These are phyloP conservation scores for Chelonoidis abingdonii DNA, from an alignment of 2,113 vertebrate species.

Conservation along the genomic window DNA sequence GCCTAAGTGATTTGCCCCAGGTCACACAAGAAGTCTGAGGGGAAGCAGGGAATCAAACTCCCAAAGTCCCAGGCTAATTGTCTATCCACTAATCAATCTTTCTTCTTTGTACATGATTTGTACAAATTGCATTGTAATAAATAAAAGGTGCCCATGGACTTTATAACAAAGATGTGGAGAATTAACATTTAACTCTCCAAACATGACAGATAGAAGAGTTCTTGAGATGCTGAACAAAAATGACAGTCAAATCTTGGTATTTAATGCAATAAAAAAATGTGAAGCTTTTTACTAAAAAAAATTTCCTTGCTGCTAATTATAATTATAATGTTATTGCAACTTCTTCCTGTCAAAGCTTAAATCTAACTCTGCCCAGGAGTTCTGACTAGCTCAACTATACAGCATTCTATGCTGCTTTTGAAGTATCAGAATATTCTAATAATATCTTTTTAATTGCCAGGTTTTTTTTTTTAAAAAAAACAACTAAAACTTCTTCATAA, in stretches of 20 bases:
- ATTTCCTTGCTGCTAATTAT: slow-evolving; percentile 14
- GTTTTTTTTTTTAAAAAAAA: slow-evolving; percentile 1
- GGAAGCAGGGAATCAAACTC: not conserved
- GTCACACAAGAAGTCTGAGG: too few relatives aligned
- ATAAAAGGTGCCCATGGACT: not conserved
- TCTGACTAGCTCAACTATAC: slow-evolving; percentile 40
- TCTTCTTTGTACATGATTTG: not conserved
- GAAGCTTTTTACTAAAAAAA: slow-evolving; percentile 12
- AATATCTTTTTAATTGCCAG: slow-evolving; percentile 40
- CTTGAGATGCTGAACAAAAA: not conserved
- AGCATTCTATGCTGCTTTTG: slow-evolving; percentile 44
- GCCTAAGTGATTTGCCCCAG: too few relatives aligned
- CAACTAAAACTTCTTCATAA: slow-evolving; percentile 39
- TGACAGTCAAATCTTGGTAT: not conserved
- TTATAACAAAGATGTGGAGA: not conserved
- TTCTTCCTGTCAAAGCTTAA: slow-evolving; percentile 44
- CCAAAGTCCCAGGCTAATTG: not conserved
- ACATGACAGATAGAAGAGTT: not conserved
- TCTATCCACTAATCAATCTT: not conserved
- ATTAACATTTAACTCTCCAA: not conserved
- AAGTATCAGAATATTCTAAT: slow-evolving; percentile 25
- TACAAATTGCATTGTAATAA: not conserved
- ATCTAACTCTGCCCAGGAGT: slow-evolving; percentile 11
- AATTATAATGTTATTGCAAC: slow-evolving; percentile 37
- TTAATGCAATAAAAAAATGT: slow-evolving; percentile 30